Evolutionary conservation across 2,797 vertebrate species (phyloP), one percentile per base, ranked within the genome.

Genomic region (Rhyacichthys aspro): DNA sequence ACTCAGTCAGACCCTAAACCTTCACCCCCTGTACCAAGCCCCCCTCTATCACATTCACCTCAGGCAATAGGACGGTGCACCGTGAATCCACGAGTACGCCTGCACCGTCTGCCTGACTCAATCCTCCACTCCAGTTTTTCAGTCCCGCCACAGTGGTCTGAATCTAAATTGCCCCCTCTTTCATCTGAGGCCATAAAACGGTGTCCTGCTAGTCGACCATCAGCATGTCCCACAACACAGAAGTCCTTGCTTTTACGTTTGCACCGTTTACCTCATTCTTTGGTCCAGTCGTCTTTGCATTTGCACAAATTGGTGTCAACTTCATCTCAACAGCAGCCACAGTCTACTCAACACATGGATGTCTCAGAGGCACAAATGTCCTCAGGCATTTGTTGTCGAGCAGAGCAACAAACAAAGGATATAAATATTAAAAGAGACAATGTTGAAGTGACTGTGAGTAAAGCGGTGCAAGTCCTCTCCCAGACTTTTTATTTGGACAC

Each of bases 241-340:
- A 86, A 72, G 66, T 42, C 17, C 16, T 64, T 82, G 53, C 55
- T 33, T 50, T 79, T 91, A 41, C 55, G 58, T 50, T 74, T 91
- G 75, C 81, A 81, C 7, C 79, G 85, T 37, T 83, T 91, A 53
- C 82, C 89, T 4, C 42, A 33, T 45, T 76, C 81, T 36, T 34
- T 79, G 59, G 73, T 79, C 19, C 78, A 60, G 18, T 72, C 81
- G 1, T 55, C 53, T 3, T 38, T 72, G 38, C 12, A 37, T 50
- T 63, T 50, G 8, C 49, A 64, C 44, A 53, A 63, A 55, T 15
- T 3, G 46, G 5, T 39, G 1, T 54, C 68, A 8, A 34, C 57
- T 6, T 59, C 79, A 49, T 15, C 46, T 44, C 66, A 37, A 9
- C 67, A 58, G 14, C 17, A 45, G n/a, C 47, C 17, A 7, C 62